Base-by-base conservation (phyloP, 1,140 invertebrate genomes). In the Carposina sasakii region DNA sequence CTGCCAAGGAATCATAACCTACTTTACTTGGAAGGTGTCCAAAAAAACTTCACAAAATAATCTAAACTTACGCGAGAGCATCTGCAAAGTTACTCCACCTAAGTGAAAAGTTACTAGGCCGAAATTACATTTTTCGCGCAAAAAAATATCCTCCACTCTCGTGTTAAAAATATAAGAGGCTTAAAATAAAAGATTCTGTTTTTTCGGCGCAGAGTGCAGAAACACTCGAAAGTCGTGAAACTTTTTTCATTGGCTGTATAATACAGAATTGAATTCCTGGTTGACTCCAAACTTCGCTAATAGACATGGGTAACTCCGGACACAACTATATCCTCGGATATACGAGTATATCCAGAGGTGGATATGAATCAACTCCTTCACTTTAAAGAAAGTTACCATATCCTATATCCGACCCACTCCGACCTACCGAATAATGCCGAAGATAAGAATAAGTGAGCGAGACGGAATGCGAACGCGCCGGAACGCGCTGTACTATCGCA, bases 81-180 rank as follows among this genome's bases (percentile, higher is more conserved):
- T 56, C 55, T 50, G 57, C 51, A 37, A 43, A 66, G 50, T 67
- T 67, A 10, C 22, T 40, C 57, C 45, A 52, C 52, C 63, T 72
- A 72, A 76, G 72, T 72, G 65, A 68, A 72, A 76, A 76, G 72
- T 76, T 76, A 66, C 43, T 54, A 49, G 47, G n/a, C n/a, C 47
- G 41, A 68, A 76, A 72, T 71, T 64, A 67, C 63, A 61, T 69
- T 68, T 53, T 57, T 40, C 10, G 47, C 53, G 57, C 56, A 60
- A 60, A 64, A 55, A 54, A 56, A 59, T 66, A 60, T 57, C 60
- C 53, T 59, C 50, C 39, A 26, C 57, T 46, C 60, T 57, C 60
- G 60, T 59, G 62, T 65, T 66, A 67, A 67, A 55, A 69, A 72
- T 71, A 65, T 68, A 66, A 71, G 69, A 60, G 54, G 69, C 66